Base-by-base conservation (phyloP, 2,797 vertebrate species). In the Lerista edwardsae region DNA sequence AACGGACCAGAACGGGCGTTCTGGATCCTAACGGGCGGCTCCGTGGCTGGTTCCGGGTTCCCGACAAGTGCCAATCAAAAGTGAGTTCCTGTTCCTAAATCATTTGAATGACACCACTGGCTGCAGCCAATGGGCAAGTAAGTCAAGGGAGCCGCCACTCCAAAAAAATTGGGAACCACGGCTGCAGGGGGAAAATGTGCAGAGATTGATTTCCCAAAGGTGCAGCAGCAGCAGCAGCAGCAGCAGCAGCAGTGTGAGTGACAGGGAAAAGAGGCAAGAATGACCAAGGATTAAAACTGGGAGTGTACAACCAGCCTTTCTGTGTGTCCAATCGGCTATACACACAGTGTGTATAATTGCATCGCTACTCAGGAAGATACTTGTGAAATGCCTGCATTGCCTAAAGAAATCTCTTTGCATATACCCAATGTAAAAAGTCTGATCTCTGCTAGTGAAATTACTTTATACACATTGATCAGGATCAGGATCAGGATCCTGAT, bases 391-490 rank as follows among this genome's bases (percentile, higher is more conserved):
- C 27, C 39, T 62, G 77, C 11, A 83, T 64, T 0, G 1, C 64
- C 29, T 11, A 76, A 44, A 34, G 0, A 0, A 61, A 69, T 0
- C 68, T 44, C 39, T 84, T n/a, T 44, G 9, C 0, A 0, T 55
- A 47, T 83, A 25, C 55, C 36, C 55, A 36, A 9, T 8, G 31
- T 62, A n/a, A 78, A n/a, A 78, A 57, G 41, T 21, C 41, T 69
- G 31, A 5, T 75, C 75, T 39, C 2, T 44, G 44, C 8, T 34
- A 29, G 25, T 57, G 71, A 72, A 17, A 0, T 7, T 1, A 17
- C 80, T 44, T 1, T 74, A 2, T 23, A 17, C 0, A 0, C 21
- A 73, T 65, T 81, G 7, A 0, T 84, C 82, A 55, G 15, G 11
- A 5, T 11, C 12, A 29, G 11, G n/a, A 29, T 86, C 41, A 68